Base-by-base conservation (phyloP, 2,113 vertebrate species). In the Pseudorectes ferrugineus region DNA sequence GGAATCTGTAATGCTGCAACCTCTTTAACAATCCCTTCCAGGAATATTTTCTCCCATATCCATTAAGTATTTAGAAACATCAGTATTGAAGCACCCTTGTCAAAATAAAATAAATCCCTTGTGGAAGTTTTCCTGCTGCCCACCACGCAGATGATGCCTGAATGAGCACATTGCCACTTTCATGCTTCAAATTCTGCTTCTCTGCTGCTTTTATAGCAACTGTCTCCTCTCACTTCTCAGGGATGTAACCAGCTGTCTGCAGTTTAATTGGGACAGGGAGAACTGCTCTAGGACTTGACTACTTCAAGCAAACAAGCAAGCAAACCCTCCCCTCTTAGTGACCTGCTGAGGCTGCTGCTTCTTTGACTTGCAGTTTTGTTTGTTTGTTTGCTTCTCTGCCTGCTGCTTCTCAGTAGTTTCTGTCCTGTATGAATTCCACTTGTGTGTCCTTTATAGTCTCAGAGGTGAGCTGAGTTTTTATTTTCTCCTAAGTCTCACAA, bases 191-290 rank as follows among this genome's bases (percentile, higher is more conserved):
- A 80, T 88, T 63, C 59, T 90, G 22, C 75, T 71, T 85, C 49
- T 88, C 45, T 59, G 45, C 48, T 80, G 35, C 26, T 75, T 71
- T 70, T 20, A 38, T 33, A 55, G 46, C 19, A 80, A 42, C 31
- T 67, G 13, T 42, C 36, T 71, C 25, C 25, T 62, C 66, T 80
- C 49, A 33, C 13, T 78, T 81, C 65, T 67, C 61, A 61, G 65
- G 3, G 6, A 88, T 71, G 55, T 62, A 91, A 83, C 46, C 31
- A 74, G 65, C 72, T 90, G 52, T n/a, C 94, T 94, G 79, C 36
- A 72, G 68, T 91, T 93, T 94, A 94, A 94, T 61, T 93, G 79
- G 73, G 59, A 83, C 48, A 70, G 26, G 14, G 51, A 88, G 52
- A 93, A 78, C 82, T 92, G 63, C 68, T 88, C 51, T 45, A 74